These are phyloP conservation scores for Bovichtus diacanthus DNA, from an alignment of 2,797 vertebrate genomes.

Conservation along the genomic window DNA sequence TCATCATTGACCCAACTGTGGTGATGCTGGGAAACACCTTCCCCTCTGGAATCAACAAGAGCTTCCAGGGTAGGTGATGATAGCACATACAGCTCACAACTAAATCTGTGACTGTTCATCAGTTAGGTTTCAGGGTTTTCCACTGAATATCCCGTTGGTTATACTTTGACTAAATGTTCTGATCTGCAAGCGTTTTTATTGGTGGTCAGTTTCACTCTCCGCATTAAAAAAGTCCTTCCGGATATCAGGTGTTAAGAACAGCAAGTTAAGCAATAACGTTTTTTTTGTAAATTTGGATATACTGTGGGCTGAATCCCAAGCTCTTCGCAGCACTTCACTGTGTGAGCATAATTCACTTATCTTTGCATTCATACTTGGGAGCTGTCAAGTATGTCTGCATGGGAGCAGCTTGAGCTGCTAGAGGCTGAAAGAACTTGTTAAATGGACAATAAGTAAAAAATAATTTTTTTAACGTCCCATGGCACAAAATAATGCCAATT, in stretches of 20 bases:
- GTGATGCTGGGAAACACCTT: constrained; percentile 89
- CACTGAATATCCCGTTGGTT: neutral
- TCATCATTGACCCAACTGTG: constrained; percentile 86
- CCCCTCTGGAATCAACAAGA: constrained; percentile 85
- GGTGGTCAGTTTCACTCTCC: neutral
- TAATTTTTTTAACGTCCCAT: neutral
- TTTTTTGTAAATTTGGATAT: neutral
- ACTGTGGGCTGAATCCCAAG: neutral
- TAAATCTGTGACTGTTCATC: neutral
- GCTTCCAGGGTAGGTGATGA: constrained; percentile 88
- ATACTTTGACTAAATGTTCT: neutral
- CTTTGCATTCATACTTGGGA: neutral
- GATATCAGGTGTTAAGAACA: neutral
- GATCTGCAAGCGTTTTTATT: neutral
- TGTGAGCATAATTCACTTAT: neutral
- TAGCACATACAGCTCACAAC: neutral
- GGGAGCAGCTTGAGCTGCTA: constrained; percentile 23
- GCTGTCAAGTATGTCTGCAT: neutral
- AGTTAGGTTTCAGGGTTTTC: neutral
- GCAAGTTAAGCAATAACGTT: neutral
- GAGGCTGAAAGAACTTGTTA: constrained; percentile 39
- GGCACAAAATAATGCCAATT: neutral
- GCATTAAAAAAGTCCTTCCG: constrained; percentile 6
- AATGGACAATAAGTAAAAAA: neutral
- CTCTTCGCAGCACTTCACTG: neutral